A percentile compares a stretch with the other conserved stretches of the same genome.
Conservation (phyloP, 2,113 vertebrate genomes). For the Gallinago jamesoni region DNA sequence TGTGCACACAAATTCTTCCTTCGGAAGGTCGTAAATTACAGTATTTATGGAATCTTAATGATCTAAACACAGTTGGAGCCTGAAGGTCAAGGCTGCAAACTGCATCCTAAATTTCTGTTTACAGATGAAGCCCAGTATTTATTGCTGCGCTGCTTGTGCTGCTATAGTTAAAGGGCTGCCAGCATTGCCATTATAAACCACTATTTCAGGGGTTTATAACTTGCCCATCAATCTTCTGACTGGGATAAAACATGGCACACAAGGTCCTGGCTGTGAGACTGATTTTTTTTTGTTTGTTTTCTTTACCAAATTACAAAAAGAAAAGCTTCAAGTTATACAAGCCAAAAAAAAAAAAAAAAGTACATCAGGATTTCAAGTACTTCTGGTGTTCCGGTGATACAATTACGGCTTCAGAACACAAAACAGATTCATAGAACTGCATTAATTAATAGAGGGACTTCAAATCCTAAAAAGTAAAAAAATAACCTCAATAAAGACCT, state of each 20-base stretch:
- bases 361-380: not conserved
- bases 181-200: conserved; percentile 73
- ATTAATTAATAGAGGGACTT: not conserved
- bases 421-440: not conserved
- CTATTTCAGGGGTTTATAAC: conserved; percentile 72
- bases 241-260: conserved; percentile 59
- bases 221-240: conserved; percentile 55
- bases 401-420: not conserved
- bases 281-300: conserved; percentile 24
- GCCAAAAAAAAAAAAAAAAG: not conserved
- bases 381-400: not conserved
- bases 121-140: conserved; percentile 82
- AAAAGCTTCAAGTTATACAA: not conserved
- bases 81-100: conserved; percentile 83
- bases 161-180: conserved; percentile 69
- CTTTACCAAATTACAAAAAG: conserved; percentile 23
- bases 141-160: conserved; percentile 55
- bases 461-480: not conserved
- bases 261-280: conserved; percentile 46
- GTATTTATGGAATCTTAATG: conserved; percentile 74
- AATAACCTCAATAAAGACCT: not conserved
- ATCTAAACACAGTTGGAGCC: conserved; percentile 72
- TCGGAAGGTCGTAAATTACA: conserved; percentile 74
- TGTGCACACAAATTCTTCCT: conserved; percentile 59
- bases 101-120: conserved; percentile 76